Evolutionary conservation across 2,797 vertebrate genomes (phyloP), one percentile per base, ranked within the genome.

Genomic region (Propithecus deckenii): DNA sequence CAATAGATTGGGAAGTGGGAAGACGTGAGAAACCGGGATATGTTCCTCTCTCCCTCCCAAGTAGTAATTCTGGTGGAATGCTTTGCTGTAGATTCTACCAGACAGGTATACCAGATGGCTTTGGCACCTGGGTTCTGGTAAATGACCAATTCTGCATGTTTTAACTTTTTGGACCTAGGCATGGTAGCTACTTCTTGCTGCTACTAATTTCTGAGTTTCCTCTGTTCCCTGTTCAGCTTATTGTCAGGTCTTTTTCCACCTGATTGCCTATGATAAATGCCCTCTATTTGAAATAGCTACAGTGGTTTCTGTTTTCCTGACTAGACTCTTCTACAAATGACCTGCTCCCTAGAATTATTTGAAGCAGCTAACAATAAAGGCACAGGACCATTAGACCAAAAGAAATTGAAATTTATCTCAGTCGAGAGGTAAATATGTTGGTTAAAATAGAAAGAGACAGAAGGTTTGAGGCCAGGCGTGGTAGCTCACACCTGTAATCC

Each of bases 341-440:
- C 11, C 3, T 50, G 6, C 71, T 41, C 15, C 63, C 30, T 20
- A 86, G 89, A 90, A 72, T 22, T 7, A 83, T 57, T n/a, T 65
- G 41, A 89, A 14, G 25, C 35, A 91, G 25, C 48, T 72, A 78
- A 78, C 10, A 76, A 84, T 50, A 88, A 85, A 91, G 30, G 38
- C 4, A 65, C 22, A 91, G 41, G n/a, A 52, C 5, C 22, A 86
- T 32, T n/a, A 65, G n/a, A 55, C 15, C n/a, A 46, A 78, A 95
- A 69, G 12, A 96, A 83, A 57, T 1, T 67, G 22, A 59, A 91
- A 91, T 61, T 18, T 59, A 46, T 63, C 52, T 95, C 91, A 91
- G 50, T 72, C n/a, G 76, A 74, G 12, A 67, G 2, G 28, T 48
- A 72, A 91, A 76, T 65, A 88, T 38, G 0, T 2, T 81, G 8